phyloP scores from a whole-genome alignment of 2,113 vertebrate species.

The Neogobius melanostomus region DNA sequence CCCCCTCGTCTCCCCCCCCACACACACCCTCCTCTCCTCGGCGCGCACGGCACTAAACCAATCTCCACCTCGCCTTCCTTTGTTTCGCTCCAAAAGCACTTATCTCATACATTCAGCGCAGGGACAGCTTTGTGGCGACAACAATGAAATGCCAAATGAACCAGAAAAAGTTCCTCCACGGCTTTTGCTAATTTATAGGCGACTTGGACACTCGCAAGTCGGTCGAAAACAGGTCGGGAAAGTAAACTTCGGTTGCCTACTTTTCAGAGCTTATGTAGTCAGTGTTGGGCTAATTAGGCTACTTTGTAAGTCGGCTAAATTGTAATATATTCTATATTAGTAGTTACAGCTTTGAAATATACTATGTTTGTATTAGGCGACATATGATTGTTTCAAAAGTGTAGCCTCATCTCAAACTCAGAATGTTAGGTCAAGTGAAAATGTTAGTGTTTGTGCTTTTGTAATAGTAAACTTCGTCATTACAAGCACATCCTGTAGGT shows the following conservation, averaged over 20 bases:
- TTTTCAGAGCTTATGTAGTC: conserved; percentile 28
- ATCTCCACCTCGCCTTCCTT: conserved; percentile 72
- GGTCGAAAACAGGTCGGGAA: conserved; percentile 38
- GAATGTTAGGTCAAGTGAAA: too few relatives aligned
- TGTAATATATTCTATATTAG: too few relatives aligned
- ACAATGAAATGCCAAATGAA: conserved; percentile 60
- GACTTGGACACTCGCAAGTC: conserved; percentile 53
- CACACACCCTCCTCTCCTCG: conserved; percentile 37
- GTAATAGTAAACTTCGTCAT: too few relatives aligned
- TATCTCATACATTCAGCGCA: conserved; percentile 67
- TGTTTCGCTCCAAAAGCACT: conserved; percentile 71
- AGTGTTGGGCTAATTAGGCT: conserved; percentile 7
- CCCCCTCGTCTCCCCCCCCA: conserved; percentile 44
- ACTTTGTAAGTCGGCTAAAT: too few relatives aligned
- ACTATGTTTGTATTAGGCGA: too few relatives aligned
- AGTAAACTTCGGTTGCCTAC: conserved; percentile 44
- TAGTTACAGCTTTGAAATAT: too few relatives aligned
- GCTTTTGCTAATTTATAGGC: conserved; percentile 53
- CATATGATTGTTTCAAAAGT: too few relatives aligned
- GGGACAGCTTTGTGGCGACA: conserved; percentile 59
- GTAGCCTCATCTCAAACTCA: too few relatives aligned
- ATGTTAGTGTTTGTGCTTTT: too few relatives aligned
- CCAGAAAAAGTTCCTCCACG: conserved; percentile 58
- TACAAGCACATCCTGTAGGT: too few relatives aligned
- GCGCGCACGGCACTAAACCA: conserved; percentile 66